These are phyloP conservation scores for Nematolebias whitei DNA, from an alignment of 2,113 vertebrate genomes.

Conservation along the genomic window DNA sequence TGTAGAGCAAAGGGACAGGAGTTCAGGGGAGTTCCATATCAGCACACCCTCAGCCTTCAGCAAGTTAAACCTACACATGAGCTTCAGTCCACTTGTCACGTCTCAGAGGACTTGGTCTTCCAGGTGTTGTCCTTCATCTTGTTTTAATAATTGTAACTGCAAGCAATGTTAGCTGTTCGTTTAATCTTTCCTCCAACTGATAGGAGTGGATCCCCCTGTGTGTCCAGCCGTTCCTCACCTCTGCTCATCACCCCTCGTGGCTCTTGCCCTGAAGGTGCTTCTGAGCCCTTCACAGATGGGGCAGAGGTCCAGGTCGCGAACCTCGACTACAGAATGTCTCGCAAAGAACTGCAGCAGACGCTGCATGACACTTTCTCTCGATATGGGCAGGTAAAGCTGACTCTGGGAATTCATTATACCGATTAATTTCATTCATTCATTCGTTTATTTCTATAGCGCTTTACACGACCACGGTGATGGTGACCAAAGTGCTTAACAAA, in stretches of 20 bases:
- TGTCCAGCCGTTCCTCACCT: conserved; percentile 90
- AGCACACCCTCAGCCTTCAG: conserved; percentile 97
- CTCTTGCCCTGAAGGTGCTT: conserved; percentile 64
- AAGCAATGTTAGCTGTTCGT: background rate
- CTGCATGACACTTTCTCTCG: conserved; percentile 87
- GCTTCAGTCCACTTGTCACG: conserved; percentile 85
- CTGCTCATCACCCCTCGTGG: conserved; percentile 75
- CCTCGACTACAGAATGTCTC: conserved; percentile 93
- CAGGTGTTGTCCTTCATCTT: conserved; percentile 74
- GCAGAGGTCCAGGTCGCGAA: conserved; percentile 92
- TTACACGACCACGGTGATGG: too few relatives aligned
- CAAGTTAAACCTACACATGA: conserved; percentile 87
- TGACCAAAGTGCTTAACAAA: too few relatives aligned
- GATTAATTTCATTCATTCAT: too few relatives aligned
- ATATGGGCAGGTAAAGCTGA: conserved; percentile 86
- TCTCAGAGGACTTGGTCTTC: conserved; percentile 91
- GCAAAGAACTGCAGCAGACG: conserved; percentile 92
- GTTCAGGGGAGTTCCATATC: conserved; percentile 85
- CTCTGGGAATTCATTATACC: background rate
- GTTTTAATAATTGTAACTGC: background rate
- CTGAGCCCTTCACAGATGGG: conserved; percentile 90
- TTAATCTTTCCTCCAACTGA: background rate
- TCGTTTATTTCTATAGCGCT: too few relatives aligned
- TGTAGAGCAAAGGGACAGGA: conserved; percentile 80
- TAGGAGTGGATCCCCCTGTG: conserved; percentile 88